Conservation (phyloP, 2,888 invertebrate genomes). For the Nomada goodeniana region DNA sequence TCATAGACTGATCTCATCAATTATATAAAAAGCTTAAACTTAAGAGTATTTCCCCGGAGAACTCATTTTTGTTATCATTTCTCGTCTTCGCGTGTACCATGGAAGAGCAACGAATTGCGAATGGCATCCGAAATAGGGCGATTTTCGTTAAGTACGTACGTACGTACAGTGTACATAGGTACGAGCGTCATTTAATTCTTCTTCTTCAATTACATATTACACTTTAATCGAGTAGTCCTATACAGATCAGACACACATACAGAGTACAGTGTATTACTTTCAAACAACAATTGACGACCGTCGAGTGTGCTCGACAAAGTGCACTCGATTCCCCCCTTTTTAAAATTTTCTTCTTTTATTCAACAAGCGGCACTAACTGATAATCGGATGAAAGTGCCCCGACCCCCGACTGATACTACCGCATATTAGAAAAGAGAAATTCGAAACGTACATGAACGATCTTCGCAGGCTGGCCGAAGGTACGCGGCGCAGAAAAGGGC, state of each 20-base stretch:
- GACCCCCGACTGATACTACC: not conserved
- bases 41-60: not conserved
- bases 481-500: slow-evolving; percentile 42
- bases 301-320: slow-evolving; percentile 60
- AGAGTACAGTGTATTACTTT: slow-evolving; percentile 82
- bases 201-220: slow-evolving; percentile 62
- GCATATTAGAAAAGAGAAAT: not conserved
- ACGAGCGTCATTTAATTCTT: slow-evolving; percentile 67
- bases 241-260: slow-evolving; percentile 70
- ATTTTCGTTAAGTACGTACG: slow-evolving; percentile 72
- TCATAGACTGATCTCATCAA: too few species aligned
- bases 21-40: too few species aligned
- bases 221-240: slow-evolving; percentile 70
- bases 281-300: slow-evolving; percentile 84
- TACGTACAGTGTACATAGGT: slow-evolving; percentile 73
- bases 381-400: not conserved
- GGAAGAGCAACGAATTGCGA: slow-evolving; percentile 26
- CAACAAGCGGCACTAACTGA: not conserved
- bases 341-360: not conserved
- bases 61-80: not conserved
- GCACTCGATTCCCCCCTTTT: not conserved
- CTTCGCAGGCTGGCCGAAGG: slow-evolving; percentile 15
- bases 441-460: slow-evolving; percentile 25
- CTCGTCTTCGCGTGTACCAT: not conserved
- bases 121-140: slow-evolving; percentile 73